Base-by-base conservation (phyloP, 2,797 vertebrate genomes). In the Molossus molossus region DNA sequence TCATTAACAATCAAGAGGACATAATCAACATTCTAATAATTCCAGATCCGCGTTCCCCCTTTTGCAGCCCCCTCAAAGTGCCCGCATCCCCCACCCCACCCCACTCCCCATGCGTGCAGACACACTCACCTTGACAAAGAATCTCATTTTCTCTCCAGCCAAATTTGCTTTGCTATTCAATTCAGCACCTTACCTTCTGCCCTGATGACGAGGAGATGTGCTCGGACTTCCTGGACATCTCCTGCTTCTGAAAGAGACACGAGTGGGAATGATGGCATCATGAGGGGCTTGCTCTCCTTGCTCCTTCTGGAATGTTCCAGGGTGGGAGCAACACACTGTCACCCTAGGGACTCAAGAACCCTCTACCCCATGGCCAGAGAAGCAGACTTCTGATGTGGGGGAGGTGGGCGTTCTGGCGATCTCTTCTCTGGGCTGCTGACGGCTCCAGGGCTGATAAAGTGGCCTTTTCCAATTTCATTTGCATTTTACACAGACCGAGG, bases 1-100 rank as follows among this genome's bases (percentile, higher is more conserved):
- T 98, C 97, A 98, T 98, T 98, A 97, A 98, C 97, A 97, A 97
- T 98, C 97, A 97, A 96, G 95, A 98, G 97, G 97, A 96, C 95
- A 97, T 97, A 98, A 98, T 98, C 97, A 98, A 97, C 97, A 97
- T 96, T 97, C 95, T 97, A 96, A 97, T 97, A 97, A 96, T 97
- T 97, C 91, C 80, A 90, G 87, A 95, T 85, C 83, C 25, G 4
- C 55, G 79, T 64, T 96, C 89, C 90, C 67, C 79, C 57, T 91
- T 94, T 93, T 25, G 80, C 48, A 88, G 91, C 65, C 87, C 91
- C 87, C 88, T 33, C n/a, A 29, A 60, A 94, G 25, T 40, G 64
- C 82, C 83, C 91, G 75, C 50, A 9, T 13, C 60, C 72, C 87
- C 93, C 23, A 33, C 75, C 77, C 82, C 65, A 40, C 88, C 87